A percentile compares a stretch with the other conserved stretches of the same genome.
phyloP scores from a whole-genome alignment of 2,888 invertebrate species.

The Ernsta delagoae region DNA sequence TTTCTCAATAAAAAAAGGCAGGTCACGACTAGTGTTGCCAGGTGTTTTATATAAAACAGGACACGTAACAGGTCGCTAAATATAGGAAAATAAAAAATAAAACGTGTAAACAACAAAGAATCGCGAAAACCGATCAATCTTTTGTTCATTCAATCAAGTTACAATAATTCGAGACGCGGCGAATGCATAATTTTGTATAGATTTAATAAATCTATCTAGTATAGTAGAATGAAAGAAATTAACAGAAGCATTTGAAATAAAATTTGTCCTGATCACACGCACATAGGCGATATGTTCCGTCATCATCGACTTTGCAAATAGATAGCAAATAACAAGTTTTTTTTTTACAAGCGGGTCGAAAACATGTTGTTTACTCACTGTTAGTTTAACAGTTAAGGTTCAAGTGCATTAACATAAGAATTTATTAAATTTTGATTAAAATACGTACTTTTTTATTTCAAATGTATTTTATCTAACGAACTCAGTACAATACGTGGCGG shows the following conservation, averaged over 20 bases:
- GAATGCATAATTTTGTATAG: neutral
- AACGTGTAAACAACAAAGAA: neutral
- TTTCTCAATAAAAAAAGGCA: conserved; percentile 47
- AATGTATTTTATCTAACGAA: too few relatives aligned
- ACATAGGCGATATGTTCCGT: neutral
- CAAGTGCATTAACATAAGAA: neutral
- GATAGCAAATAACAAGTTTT: conserved; percentile 8
- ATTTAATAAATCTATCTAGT: too few relatives aligned
- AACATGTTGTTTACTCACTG: conserved; percentile 28
- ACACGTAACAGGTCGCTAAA: conserved; percentile 25
- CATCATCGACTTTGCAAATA: conserved; percentile 39
- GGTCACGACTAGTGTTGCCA: conserved; percentile 53
- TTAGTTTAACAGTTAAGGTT: neutral
- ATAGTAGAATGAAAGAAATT: too few relatives aligned
- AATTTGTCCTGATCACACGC: neutral
- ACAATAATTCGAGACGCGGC: neutral
- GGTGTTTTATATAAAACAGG: conserved; percentile 25
- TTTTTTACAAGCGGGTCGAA: neutral
- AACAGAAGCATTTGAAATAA: neutral
- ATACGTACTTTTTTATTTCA: too few relatives aligned
- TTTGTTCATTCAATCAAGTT: neutral
- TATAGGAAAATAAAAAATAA: neutral
- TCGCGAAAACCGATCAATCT: neutral
- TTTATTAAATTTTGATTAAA: too few relatives aligned
- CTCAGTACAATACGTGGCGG: too few relatives aligned